Base-by-base conservation (phyloP, 2,888 invertebrate species). In the Leptopterna dolabrata region DNA sequence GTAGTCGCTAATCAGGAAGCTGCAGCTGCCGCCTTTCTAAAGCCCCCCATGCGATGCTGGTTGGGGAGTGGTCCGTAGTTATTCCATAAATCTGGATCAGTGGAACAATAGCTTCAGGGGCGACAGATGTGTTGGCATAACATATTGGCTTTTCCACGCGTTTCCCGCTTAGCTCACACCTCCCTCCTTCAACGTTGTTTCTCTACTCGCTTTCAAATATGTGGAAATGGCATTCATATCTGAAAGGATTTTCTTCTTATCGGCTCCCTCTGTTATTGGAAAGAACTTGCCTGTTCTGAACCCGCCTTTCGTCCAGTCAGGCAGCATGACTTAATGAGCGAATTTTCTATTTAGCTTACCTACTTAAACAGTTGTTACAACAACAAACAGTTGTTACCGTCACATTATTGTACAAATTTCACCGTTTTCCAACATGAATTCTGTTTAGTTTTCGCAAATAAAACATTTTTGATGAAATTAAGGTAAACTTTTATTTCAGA, bases 21-120 rank as follows among this genome's bases (percentile, higher is more conserved):
- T 81, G 81, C 81, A 81, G 81, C 81, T 81, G 81, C 55, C 47
- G 81, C 45, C 47, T 78, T 76, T 78, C 27, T 6, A 45, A 78
- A 30, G 29, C 13, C 78, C 36, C 16, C 3, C 9, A 16, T 16
- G 27, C 9, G 4, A 14, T 16, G 41, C 14, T 14, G 36, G n/a
- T 0, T 0, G 76, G 11, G 24, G 24, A 24, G n/a, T 29, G 83
- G 30, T 41, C 16, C 45, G 45, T n/a, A 76, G 41, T 87, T 87
- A 70, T 87, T 87, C 86, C 43, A 80, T 70, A 87, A 87, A 87
- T 80, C 78, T 87, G 80, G 86, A 87, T 87, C 86, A 87, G 80
- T 87, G 70, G 86, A 80, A 87, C 86, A 87, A 87, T 80, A 78
- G 78, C 78, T 87, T 24, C 63, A 24, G 70, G 47, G 86, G 80